phyloP scores from a whole-genome alignment of 2,113 vertebrate species.

The Erpornis zantholeuca region DNA sequence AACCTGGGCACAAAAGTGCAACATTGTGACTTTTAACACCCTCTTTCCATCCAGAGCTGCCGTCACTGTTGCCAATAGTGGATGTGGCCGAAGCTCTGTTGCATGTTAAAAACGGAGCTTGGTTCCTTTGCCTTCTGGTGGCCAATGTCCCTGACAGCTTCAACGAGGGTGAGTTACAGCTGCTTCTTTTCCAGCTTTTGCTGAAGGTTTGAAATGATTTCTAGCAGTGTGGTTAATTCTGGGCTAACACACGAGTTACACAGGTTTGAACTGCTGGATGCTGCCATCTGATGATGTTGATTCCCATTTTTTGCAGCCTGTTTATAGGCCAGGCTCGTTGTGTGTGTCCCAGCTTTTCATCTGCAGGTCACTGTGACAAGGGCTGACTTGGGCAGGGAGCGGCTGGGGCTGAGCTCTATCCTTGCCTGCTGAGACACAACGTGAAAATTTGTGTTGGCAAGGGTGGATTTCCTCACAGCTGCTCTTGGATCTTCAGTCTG shows the following conservation, averaged over 20 bases:
- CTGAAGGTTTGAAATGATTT: neutral
- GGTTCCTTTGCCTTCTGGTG: constrained; percentile 97
- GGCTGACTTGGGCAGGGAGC: neutral
- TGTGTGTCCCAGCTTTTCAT: neutral
- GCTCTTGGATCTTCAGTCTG: constrained; percentile 78
- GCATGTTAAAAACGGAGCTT: constrained; percentile 92
- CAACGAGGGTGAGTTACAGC: constrained; percentile 85
- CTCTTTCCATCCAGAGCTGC: constrained; percentile 79
- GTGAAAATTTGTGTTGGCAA: neutral
- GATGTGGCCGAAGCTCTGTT: constrained; percentile 95
- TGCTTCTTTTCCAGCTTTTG: neutral
- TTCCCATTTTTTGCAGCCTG: neutral
- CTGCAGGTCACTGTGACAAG: neutral
- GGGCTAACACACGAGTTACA: accelerated
- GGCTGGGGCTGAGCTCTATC: accelerated
- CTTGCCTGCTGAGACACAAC: accelerated
- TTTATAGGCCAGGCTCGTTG: accelerated
- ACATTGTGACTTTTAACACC: neutral
- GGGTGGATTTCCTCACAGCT: neutral
- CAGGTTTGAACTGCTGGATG: neutral
- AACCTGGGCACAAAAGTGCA: neutral
- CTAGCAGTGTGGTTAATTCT: neutral
- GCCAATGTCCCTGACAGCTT: constrained; percentile 99
- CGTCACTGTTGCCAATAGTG: constrained; percentile 89
- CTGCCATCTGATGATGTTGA: accelerated